Evolutionary conservation across 2,113 vertebrate genomes (phyloP).

Genomic region (Verasper variegatus): DNA sequence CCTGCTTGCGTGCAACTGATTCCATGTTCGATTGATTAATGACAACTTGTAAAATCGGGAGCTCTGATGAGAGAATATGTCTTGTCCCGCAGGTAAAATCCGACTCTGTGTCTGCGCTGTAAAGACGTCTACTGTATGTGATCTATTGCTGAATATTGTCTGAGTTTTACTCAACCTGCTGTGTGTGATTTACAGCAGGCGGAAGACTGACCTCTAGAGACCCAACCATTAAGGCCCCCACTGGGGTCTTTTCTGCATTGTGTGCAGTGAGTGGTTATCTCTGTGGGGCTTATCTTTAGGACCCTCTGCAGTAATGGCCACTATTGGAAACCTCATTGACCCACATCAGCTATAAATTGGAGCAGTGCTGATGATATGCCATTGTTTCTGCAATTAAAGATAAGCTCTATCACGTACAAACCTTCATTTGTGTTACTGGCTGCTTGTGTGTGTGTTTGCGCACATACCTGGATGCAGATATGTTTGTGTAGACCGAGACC

Average conservation of each 20-base stretch:
- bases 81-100: slow-evolving; percentile 28
- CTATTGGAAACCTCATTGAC: slow-evolving; percentile 49
- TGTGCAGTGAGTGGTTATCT: slow-evolving; percentile 50
- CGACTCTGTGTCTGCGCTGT: slow-evolving; percentile 5
- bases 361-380: slow-evolving; percentile 30
- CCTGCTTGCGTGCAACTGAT: slow-evolving; percentile 4
- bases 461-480: slow-evolving; percentile 11
- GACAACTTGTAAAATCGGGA: not conserved
- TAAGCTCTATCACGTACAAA: slow-evolving; percentile 45
- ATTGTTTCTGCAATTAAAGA: slow-evolving; percentile 57
- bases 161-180: slow-evolving; percentile 48
- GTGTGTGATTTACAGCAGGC: slow-evolving; percentile 60
- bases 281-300: slow-evolving; percentile 67
- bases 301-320: slow-evolving; percentile 59
- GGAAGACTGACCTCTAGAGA: slow-evolving; percentile 54
- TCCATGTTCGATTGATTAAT: slow-evolving; percentile 10
- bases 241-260: slow-evolving; percentile 42
- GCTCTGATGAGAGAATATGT: not conserved
- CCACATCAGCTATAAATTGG: slow-evolving; percentile 40
- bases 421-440: slow-evolving; percentile 24
- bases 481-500: slow-evolving; percentile 21
- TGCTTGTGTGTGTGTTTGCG: slow-evolving; percentile 8
- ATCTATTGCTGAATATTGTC: slow-evolving; percentile 46
- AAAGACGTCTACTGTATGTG: slow-evolving; percentile 36
- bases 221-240: slow-evolving; percentile 25